Percentiles rank a stretch among this genome's conserved stretches.
Evolutionary conservation across 2,113 vertebrate genomes (phyloP).

Genomic region (Myrmecobius fasciatus): DNA sequence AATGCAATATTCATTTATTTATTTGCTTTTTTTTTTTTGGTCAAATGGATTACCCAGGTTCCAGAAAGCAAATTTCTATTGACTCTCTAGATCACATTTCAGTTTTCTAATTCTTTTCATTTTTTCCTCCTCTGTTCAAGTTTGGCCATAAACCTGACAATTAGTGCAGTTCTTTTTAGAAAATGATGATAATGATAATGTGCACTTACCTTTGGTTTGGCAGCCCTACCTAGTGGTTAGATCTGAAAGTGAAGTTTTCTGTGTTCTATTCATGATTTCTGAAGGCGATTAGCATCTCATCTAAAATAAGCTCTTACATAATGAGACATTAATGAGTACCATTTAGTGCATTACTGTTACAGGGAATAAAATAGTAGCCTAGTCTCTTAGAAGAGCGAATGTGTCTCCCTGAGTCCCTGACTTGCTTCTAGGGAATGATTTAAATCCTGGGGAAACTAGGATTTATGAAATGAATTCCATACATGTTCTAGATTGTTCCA

Average conservation of each 20-base stretch:
- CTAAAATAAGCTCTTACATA: neutral
- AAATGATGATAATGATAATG: conserved; percentile 19
- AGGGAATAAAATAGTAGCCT: neutral
- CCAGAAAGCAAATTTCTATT: neutral
- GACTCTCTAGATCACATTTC: conserved; percentile 1
- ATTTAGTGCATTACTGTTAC: neutral
- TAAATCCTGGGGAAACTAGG: conserved; percentile 30
- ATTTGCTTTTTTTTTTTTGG: neutral
- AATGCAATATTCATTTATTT: neutral
- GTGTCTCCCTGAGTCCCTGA: neutral
- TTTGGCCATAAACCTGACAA: conserved; percentile 33
- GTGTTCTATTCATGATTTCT: neutral
- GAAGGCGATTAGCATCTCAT: neutral
- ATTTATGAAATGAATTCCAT: conserved; percentile 25
- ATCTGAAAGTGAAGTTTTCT: conserved; percentile 32
- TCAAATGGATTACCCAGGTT: conserved; percentile 13
- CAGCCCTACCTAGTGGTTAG: conserved; percentile 24
- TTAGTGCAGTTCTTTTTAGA: conserved; percentile 45
- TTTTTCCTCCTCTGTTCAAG: conserved; percentile 4
- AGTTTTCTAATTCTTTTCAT: conserved; percentile 27
- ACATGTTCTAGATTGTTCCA: conserved; percentile 24
- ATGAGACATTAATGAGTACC: neutral
- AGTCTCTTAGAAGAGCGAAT: conserved; percentile 11
- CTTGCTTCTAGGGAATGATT: conserved; percentile 3
- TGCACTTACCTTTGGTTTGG: conserved; percentile 34